Evolutionary conservation across 1,140 invertebrate genomes (phyloP).

Genomic region (Zaprionus capensis): DNA sequence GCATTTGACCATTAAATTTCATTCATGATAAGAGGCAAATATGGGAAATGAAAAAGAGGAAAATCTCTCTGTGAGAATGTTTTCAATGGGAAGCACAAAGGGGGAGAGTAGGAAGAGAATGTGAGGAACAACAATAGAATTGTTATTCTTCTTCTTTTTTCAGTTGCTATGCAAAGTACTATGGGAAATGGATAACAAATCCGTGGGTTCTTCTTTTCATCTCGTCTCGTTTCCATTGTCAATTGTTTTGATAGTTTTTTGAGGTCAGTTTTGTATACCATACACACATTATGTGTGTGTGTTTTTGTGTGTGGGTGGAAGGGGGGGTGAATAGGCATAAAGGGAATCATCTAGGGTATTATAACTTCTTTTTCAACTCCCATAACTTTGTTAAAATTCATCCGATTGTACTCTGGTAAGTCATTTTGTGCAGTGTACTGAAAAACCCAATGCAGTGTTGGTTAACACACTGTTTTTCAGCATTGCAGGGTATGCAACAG

Average conservation of each 20-base stretch:
- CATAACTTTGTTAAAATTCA: neutral
- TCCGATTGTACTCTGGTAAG: neutral
- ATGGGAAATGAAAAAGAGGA: slow-evolving; percentile 42
- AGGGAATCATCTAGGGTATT: neutral
- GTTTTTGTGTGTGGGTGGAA: neutral
- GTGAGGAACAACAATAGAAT: slow-evolving; percentile 29
- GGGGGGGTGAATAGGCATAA: neutral
- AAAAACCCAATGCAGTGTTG: neutral
- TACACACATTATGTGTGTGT: neutral
- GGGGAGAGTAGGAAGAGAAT: neutral
- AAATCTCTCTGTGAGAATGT: slow-evolving; percentile 27
- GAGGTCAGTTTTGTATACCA: slow-evolving; percentile 29
- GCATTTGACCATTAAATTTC: slow-evolving; percentile 62
- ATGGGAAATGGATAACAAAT: slow-evolving; percentile 62
- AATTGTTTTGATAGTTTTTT: slow-evolving; percentile 44
- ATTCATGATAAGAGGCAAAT: slow-evolving; percentile 59
- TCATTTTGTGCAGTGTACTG: neutral
- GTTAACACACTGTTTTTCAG: neutral
- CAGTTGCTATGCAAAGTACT: slow-evolving; percentile 31
- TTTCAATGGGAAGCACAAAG: slow-evolving; percentile 34
- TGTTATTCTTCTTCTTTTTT: slow-evolving; percentile 28
- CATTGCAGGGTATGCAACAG: neutral
- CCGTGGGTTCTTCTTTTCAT: slow-evolving; percentile 55
- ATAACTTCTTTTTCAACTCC: neutral
- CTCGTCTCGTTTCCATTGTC: slow-evolving; percentile 32